A percentile compares a stretch with the other conserved stretches of the same genome.
Conservation (phyloP, 2,797 vertebrate species). For the Poeciliopsis paucimaculata region DNA sequence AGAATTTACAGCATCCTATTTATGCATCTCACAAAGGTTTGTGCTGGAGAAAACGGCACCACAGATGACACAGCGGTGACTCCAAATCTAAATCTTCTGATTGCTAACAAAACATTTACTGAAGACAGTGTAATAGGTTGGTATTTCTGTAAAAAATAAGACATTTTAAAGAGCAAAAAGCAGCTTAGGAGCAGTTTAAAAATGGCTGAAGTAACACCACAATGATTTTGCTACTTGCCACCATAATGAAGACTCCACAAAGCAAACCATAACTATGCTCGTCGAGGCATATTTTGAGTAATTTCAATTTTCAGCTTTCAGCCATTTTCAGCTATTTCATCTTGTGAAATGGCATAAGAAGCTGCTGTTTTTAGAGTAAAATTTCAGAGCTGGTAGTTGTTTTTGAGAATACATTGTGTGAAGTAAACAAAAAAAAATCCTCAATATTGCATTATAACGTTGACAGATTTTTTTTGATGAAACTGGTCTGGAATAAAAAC, state of each 20-base stretch:
- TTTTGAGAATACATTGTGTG: background rate
- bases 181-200: background rate
- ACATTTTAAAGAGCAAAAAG: background rate
- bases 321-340: conserved; percentile 7
- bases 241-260: background rate
- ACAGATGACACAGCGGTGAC: background rate
- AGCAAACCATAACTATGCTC: background rate
- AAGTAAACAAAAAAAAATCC: background rate
- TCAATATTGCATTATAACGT: background rate
- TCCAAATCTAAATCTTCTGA: background rate
- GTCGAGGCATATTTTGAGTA: background rate
- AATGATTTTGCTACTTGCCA: background rate
- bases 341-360: background rate
- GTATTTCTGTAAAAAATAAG: background rate
- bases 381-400: background rate
- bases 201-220: background rate
- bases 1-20: background rate
- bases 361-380: background rate
- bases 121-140: background rate
- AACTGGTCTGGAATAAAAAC: background rate
- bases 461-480: background rate
- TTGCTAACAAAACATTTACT: no score
- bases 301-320: conserved; percentile 8
- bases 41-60: background rate
- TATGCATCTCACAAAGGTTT: background rate